A percentile compares a stretch with the other conserved stretches of the same genome.
These are phyloP conservation scores for Pao palembangensis DNA, from an alignment of 2,113 vertebrate genomes.

Conservation along the genomic window DNA sequence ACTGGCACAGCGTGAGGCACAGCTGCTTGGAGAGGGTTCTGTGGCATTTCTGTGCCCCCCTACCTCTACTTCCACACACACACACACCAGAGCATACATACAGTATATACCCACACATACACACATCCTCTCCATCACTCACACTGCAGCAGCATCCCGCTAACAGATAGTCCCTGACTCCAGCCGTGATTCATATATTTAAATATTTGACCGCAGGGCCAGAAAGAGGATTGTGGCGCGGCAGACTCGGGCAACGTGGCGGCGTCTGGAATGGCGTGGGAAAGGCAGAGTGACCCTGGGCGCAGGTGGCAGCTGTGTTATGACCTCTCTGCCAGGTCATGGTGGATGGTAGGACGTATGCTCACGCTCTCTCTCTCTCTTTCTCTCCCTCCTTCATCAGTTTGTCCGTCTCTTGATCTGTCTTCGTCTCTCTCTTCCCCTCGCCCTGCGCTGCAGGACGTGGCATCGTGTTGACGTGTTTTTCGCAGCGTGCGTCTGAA, in stretches of 20 bases:
- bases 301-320: constrained; percentile 79
- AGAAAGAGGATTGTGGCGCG: constrained; percentile 68
- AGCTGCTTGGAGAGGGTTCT: constrained; percentile 74
- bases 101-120: constrained; percentile 61
- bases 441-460: constrained; percentile 17
- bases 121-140: constrained; percentile 53
- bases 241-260: constrained; percentile 38
- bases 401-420: neutral
- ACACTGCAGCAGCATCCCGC: constrained; percentile 45
- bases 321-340: constrained; percentile 78
- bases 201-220: constrained; percentile 54
- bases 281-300: constrained; percentile 70
- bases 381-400: neutral
- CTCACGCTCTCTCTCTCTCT: constrained; percentile 44
- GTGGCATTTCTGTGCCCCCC: constrained; percentile 73
- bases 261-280: constrained; percentile 69
- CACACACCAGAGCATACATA: constrained; percentile 47
- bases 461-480: constrained; percentile 7
- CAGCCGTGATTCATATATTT: constrained; percentile 57
- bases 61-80: constrained; percentile 54
- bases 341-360: constrained; percentile 76
- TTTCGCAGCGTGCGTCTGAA: neutral
- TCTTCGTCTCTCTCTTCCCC: constrained; percentile 1
- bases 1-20: constrained; percentile 62
- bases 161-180: constrained; percentile 65